Evolutionary conservation across 2,888 invertebrate species (phyloP).

Genomic region (Omphaloscelis lunosa): DNA sequence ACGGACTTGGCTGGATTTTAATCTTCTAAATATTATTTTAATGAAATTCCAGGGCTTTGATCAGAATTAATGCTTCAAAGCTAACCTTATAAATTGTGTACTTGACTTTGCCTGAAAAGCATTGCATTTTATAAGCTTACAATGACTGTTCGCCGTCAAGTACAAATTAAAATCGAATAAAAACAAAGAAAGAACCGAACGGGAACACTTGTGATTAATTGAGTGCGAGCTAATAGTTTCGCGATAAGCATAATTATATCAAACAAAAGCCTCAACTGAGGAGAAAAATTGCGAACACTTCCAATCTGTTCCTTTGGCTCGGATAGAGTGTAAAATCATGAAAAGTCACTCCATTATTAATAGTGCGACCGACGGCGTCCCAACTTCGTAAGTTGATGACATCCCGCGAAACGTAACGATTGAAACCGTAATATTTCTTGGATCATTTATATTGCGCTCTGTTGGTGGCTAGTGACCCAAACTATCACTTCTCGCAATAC

Average conservation of each 20-base stretch:
- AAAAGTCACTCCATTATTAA: conserved; percentile 44
- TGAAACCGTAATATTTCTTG: too few relatives aligned
- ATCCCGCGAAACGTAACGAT: too few relatives aligned
- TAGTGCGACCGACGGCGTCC: conserved; percentile 22
- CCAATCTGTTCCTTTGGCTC: conserved; percentile 15
- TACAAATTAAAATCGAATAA: not conserved
- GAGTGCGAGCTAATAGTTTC: not conserved
- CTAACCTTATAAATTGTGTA: not conserved
- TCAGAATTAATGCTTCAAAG: not conserved
- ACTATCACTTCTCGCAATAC: not conserved
- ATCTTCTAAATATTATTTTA: not conserved
- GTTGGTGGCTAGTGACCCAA: not conserved
- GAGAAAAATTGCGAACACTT: conserved; percentile 11
- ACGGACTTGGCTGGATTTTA: too few relatives aligned
- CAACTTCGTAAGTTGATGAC: conserved; percentile 45
- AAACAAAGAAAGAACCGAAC: not conserved
- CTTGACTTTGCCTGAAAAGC: not conserved
- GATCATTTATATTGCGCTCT: not conserved
- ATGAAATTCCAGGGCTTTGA: not conserved
- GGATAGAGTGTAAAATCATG: conserved; percentile 39
- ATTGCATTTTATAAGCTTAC: not conserved
- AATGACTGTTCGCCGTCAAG: not conserved
- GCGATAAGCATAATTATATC: not conserved
- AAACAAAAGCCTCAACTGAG: not conserved
- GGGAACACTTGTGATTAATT: not conserved